Conservation (phyloP, 2,888 invertebrate genomes). For the Endomychus coccineus region DNA sequence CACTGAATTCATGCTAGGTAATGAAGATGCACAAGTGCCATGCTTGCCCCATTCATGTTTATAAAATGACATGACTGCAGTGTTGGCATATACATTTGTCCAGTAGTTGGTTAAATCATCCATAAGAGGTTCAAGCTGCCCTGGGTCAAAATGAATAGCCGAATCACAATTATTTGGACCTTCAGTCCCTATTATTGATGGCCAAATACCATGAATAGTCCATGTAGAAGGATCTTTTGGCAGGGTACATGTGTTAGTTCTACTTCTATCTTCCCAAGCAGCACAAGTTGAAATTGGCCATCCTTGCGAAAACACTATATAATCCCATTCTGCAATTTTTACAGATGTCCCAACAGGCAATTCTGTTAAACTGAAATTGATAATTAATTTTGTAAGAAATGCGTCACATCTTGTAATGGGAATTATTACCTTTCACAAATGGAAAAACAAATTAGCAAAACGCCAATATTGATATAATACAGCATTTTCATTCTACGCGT, state of each 20-base stretch:
- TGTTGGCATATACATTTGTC: slow-evolving; percentile 62
- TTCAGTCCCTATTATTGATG: slow-evolving; percentile 57
- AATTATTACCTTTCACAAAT: no score
- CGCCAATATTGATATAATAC: no score
- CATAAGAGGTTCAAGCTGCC: slow-evolving; percentile 51
- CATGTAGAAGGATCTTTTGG: slow-evolving; percentile 57
- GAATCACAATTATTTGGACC: slow-evolving; percentile 69
- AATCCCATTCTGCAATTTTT: slow-evolving; percentile 53
- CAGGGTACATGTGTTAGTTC: slow-evolving; percentile 55
- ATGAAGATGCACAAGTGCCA: slow-evolving; percentile 64
- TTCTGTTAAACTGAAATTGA: no score
- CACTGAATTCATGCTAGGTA: slow-evolving; percentile 54
- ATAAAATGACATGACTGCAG: slow-evolving; percentile 56
- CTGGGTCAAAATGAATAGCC: slow-evolving; percentile 58
- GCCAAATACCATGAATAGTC: slow-evolving; percentile 82
- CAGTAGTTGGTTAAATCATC: slow-evolving; percentile 47
- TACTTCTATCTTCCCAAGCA: slow-evolving; percentile 57
- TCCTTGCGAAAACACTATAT: slow-evolving; percentile 70
- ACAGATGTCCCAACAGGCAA: no score
- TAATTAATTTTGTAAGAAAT: no score
- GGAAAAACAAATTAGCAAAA: no score
- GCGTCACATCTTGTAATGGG: no score
- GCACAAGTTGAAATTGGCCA: slow-evolving; percentile 72
- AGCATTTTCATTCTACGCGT: no score
- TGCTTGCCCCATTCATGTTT: slow-evolving; percentile 78